phyloP scores from a whole-genome alignment of 2,797 vertebrate genomes.

The Rhynchonycteris naso region DNA sequence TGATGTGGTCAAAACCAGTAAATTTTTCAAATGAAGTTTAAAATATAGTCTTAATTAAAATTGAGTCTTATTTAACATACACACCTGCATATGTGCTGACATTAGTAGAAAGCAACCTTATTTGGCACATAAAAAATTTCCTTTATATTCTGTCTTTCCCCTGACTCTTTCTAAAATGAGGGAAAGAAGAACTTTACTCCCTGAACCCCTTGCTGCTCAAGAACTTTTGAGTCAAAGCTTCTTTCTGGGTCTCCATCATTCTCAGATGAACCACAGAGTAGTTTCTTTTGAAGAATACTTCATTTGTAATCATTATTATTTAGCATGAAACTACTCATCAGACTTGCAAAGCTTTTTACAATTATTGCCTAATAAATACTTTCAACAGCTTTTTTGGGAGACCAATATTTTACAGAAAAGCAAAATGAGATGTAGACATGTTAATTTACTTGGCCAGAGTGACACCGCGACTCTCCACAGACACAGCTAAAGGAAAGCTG shows the following conservation, averaged over 20 bases:
- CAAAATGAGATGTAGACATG: neutral
- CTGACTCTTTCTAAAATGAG: constrained; percentile 31
- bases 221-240: neutral
- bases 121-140: neutral
- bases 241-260: neutral
- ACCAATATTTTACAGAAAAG: neutral
- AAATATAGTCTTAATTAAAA: constrained; percentile 48
- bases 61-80: neutral
- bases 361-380: constrained; percentile 28
- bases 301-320: neutral
- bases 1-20: constrained; percentile 1
- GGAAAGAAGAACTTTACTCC: neutral
- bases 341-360: constrained; percentile 17
- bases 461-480: neutral
- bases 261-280: neutral
- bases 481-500: neutral
- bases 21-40: constrained; percentile 42
- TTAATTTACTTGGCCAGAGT: neutral
- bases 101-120: neutral
- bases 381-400: neutral
- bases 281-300: constrained; percentile 3
- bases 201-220: neutral
- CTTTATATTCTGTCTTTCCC: constrained; percentile 20
- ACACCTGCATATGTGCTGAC: neutral
- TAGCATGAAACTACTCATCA: neutral